Base-by-base conservation (phyloP, 2,113 vertebrate genomes). In the Sturnira hondurensis region DNA sequence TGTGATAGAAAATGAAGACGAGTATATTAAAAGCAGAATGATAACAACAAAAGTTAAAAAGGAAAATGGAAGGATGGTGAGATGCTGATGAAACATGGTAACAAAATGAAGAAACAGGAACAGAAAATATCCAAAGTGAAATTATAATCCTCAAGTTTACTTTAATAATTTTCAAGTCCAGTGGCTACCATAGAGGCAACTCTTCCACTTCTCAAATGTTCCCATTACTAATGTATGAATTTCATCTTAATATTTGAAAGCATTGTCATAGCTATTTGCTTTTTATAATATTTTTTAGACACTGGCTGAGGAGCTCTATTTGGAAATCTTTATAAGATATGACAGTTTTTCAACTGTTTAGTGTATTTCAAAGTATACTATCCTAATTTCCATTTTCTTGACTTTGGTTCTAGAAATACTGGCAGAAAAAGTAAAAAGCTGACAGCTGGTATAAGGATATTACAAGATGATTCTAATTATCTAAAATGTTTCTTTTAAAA, bases 401-500 rank as follows among this genome's bases (percentile, higher is more conserved):
- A 90, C 91, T 96, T 96, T 33, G 43, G 70, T 96, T 95, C 50
- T 65, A 97, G 94, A 97, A 97, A 97, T 89, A 96, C 36, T 97
- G 96, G 94, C 96, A 97, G 94, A 96, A 97, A 96, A 93, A 94
- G 93, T 94, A 96, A 97, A 97, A 97, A 92, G 96, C 92, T 97
- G 94, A 95, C 96, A 98, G 96, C 94, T 98, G 97, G 77, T 96
- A 80, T 94, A 94, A 91, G 87, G 86, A 91, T 95, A 96, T 97
- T 98, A 97, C 74, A 93, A 91, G 93, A 96, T 95, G 91, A 96
- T 86, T 97, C 93, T 96, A 96, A 96, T 97, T 97, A 97, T 93
- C 96, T 94, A 97, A 97, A 96, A 97, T 89, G 96, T 96, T 97
- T 97, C 97, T 96, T 98, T 96, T 97, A 95, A 97, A 97, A 96